Evolutionary conservation across 2,797 vertebrate genomes (phyloP).

Genomic region (Amazona ochrocephala): DNA sequence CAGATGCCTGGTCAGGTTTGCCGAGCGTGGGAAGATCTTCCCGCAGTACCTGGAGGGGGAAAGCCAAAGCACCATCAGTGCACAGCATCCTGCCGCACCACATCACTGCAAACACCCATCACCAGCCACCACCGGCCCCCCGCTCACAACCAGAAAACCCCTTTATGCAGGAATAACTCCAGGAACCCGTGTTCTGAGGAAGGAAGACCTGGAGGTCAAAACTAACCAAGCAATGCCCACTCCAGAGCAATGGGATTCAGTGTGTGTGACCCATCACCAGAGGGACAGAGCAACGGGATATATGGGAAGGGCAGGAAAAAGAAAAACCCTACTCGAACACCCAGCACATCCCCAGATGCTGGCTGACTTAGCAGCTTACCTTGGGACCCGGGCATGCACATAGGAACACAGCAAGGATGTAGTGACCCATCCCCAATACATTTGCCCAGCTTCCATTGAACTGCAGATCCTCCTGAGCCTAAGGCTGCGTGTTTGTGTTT

Average conservation of each 20-base stretch:
- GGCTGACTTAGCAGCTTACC: not conserved
- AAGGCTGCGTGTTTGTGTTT: too few relatives aligned
- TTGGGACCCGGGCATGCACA: not conserved
- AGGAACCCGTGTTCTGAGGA: fast-evolving
- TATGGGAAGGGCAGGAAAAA: not conserved
- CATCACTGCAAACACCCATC: fast-evolving
- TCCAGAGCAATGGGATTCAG: not conserved
- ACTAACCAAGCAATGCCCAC: fast-evolving
- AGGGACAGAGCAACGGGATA: not conserved
- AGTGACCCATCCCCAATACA: not conserved
- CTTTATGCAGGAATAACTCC: not conserved
- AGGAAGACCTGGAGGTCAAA: fast-evolving
- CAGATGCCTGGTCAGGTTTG: slow-evolving; percentile 98
- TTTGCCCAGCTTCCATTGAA: not conserved
- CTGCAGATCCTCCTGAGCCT: not conserved
- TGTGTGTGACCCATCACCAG: not conserved
- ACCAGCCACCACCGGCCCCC: fast-evolving
- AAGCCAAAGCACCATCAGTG: not conserved
- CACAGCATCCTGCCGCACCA: not conserved
- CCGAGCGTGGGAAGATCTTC: slow-evolving; percentile 98
- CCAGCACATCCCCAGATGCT: not conserved
- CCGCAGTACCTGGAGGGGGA: slow-evolving; percentile 90
- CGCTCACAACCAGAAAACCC: not conserved
- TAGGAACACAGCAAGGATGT: not conserved
- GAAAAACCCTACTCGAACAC: not conserved